Percentiles rank a stretch among this genome's conserved stretches.
phyloP scores from a whole-genome alignment of 2,113 vertebrate genomes.

The Cariama cristata region DNA sequence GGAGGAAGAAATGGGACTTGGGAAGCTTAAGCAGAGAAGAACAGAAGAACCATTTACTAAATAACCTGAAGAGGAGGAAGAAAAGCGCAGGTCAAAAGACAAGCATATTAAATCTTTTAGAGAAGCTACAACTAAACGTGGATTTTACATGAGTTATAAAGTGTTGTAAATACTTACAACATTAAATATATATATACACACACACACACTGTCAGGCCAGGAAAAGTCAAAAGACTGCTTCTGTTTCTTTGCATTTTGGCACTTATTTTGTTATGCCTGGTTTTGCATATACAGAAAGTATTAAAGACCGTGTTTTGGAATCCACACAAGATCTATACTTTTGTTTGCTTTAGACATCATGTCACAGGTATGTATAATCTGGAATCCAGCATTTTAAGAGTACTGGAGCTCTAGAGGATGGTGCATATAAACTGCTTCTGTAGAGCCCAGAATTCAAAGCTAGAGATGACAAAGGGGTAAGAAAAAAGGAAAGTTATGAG shows the following conservation, averaged over 20 bases:
- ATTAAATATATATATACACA: background rate
- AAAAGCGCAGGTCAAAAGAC: background rate
- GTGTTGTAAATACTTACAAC: background rate
- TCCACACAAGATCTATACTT: background rate
- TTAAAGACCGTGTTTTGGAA: background rate
- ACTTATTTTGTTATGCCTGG: background rate
- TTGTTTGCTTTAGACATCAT: background rate
- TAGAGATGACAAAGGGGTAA: background rate
- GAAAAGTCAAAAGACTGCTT: background rate
- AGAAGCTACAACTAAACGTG: background rate
- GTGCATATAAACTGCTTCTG: background rate
- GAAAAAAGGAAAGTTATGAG: background rate
- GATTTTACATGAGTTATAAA: background rate
- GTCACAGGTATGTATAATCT: background rate
- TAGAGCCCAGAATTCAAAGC: background rate
- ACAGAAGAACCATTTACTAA: constrained; percentile 30
- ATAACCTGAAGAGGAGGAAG: constrained; percentile 15
- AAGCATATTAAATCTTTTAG: background rate
- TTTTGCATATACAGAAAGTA: background rate
- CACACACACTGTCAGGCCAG: background rate
- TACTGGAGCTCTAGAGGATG: background rate
- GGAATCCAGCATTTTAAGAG: background rate
- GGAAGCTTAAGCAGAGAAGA: background rate
- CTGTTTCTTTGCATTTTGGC: background rate
- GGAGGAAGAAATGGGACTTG: constrained; percentile 29